Percentiles rank a stretch among this genome's conserved stretches.
Conservation (phyloP, 2,797 vertebrate species). For the Pseudomugil tenellus region DNA sequence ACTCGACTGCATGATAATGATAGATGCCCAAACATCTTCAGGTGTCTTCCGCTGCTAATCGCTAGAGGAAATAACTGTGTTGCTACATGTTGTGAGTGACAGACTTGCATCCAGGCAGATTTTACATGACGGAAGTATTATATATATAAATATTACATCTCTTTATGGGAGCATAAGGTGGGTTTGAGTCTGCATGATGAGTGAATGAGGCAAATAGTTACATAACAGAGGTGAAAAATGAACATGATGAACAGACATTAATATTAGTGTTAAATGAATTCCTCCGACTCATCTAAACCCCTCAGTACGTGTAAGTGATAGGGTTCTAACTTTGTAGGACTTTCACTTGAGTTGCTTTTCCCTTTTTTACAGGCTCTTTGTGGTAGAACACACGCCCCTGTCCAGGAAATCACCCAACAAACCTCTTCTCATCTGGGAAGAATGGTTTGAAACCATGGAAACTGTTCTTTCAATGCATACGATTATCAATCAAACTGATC, state of each 20-base stretch:
- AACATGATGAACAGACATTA: neutral
- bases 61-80: constrained; percentile 53
- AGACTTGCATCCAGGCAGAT: constrained; percentile 34
- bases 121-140: constrained; percentile 23
- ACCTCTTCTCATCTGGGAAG: neutral
- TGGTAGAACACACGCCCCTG: constrained; percentile 10
- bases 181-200: neutral
- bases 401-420: constrained; percentile 10
- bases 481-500: neutral
- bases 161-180: neutral
- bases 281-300: constrained; percentile 19
- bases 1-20: constrained; percentile 71
- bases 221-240: neutral
- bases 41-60: constrained; percentile 39
- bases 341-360: neutral
- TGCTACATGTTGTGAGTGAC: constrained; percentile 39
- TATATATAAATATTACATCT: neutral
- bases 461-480: constrained; percentile 1
- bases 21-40: constrained; percentile 55
- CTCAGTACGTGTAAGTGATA: constrained; percentile 17
- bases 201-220: too few species aligned
- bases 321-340: constrained; percentile 3
- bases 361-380: constrained; percentile 31
- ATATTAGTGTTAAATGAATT: constrained; percentile 1
- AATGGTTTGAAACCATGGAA: constrained; percentile 7